Base-by-base conservation (phyloP, 2,113 vertebrate species). In the Acrocephalus arundinaceus region DNA sequence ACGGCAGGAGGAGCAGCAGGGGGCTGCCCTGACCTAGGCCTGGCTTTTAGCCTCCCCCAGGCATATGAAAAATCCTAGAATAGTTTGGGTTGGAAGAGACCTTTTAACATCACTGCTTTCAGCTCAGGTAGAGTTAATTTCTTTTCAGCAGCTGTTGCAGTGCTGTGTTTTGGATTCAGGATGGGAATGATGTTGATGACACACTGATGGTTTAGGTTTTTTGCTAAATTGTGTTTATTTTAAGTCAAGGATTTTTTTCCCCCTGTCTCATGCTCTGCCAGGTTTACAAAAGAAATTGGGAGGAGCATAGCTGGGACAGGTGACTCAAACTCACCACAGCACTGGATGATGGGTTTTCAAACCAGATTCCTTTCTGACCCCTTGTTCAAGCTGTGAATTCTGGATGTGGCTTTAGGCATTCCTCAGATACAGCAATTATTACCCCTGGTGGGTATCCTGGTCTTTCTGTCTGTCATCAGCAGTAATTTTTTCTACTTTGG, bases 1-100 rank as follows among this genome's bases (percentile, higher is more conserved):
- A 48, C 0, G 0, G 43, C 31, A 37, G 18, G 9, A 61, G 46
- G 18, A 15, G 8, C 13, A 80, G 55, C 33, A 52, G 23, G 27
- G 6, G 17, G 10, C 55, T 75, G 35, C 35, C 12, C 39, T 31
- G 25, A 23, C 52, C 61, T 15, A 10, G 48, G 39, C 30, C 88
- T 71, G 57, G 43, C 71, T 85, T 52, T 74, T 15, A 43, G 35
- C 30, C 13, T 84, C 15, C 33, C 27, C 25, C 43, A 15, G 45
- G 14, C 10, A 0, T 7, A 12, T 1, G 13, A 84, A 67, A 77
- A 25, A 25, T 61, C 48, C 33, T 10, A 1, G 35, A 43, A 43
- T 13, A 49, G 6, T 57, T 57, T 57, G 72, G 25, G n/a, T 49
- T 49, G 41, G 55, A 41, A 82, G 54, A 33, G n/a, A 46, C 5